A percentile compares a stretch with the other conserved stretches of the same genome.
Conservation (phyloP, 1,140 invertebrate genomes). For the Mycetomoellerius zeteki region DNA sequence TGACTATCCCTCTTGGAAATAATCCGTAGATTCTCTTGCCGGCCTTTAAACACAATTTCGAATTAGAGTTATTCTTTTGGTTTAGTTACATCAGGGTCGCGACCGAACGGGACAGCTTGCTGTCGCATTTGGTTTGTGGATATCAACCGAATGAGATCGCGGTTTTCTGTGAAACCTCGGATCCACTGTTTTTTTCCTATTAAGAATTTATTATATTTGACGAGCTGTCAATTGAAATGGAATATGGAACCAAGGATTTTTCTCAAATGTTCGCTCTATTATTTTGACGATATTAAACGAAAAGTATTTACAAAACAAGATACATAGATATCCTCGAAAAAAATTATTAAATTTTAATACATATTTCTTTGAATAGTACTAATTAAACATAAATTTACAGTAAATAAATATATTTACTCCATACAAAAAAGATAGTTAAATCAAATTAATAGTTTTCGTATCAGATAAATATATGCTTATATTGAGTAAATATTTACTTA, state of each 20-base stretch:
- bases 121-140: constrained; percentile 11
- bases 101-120: not conserved
- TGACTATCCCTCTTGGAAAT: constrained; percentile 13
- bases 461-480: too few species aligned
- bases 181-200: not conserved
- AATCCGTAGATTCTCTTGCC: not conserved
- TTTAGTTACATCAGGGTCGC: not conserved
- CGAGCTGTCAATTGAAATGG: not conserved
- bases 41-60: not conserved
- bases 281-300: not conserved
- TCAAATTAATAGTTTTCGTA: too few species aligned
- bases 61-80: not conserved
- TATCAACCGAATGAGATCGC: constrained; percentile 1
- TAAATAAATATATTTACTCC: too few species aligned
- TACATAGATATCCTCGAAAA: too few species aligned
- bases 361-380: too few species aligned
- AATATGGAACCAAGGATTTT: not conserved
- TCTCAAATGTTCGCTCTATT: not conserved
- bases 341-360: too few species aligned
- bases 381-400: too few species aligned
- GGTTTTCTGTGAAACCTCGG: not conserved
- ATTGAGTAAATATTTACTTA: too few species aligned
- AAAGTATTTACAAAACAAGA: not conserved
- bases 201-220: not conserved
- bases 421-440: too few species aligned